These are phyloP conservation scores for Idaea biselata DNA, from an alignment of 2,888 invertebrate genomes.

Conservation along the genomic window DNA sequence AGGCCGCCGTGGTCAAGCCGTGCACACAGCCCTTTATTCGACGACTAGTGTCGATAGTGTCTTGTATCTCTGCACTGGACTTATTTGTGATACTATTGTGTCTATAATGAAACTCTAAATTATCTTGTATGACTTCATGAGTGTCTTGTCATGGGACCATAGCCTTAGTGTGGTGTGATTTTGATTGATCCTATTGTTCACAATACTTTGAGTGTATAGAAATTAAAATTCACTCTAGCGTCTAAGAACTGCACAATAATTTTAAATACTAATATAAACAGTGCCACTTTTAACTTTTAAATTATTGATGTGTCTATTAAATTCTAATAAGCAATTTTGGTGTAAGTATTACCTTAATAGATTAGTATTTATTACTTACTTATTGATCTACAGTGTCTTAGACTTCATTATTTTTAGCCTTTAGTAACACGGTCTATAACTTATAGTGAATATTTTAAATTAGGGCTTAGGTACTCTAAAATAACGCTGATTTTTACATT, in stretches of 20 bases:
- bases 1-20: constrained; percentile 70
- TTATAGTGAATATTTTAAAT: constrained; percentile 23
- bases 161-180: constrained; percentile 60
- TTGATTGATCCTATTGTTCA: constrained; percentile 44
- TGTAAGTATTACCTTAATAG: constrained; percentile 38
- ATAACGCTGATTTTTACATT: constrained; percentile 34
- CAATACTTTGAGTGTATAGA: constrained; percentile 24
- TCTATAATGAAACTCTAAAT: constrained; percentile 51
- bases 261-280: constrained; percentile 57
- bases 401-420: constrained; percentile 40
- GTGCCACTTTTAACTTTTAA: constrained; percentile 67
- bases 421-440: constrained; percentile 33
- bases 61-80: constrained; percentile 45
- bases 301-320: constrained; percentile 44
- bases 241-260: constrained; percentile 70
- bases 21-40: constrained; percentile 64
- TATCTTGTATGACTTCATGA: constrained; percentile 41
- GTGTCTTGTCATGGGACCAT: constrained; percentile 74
- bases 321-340: constrained; percentile 50
- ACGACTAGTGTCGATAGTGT: constrained; percentile 32
- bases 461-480: neutral
- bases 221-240: constrained; percentile 49
- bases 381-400: constrained; percentile 48
- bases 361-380: constrained; percentile 11
- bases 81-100: constrained; percentile 44